These are phyloP conservation scores for Holocentrus rufus DNA, from an alignment of 2,797 vertebrate genomes.

Conservation along the genomic window DNA sequence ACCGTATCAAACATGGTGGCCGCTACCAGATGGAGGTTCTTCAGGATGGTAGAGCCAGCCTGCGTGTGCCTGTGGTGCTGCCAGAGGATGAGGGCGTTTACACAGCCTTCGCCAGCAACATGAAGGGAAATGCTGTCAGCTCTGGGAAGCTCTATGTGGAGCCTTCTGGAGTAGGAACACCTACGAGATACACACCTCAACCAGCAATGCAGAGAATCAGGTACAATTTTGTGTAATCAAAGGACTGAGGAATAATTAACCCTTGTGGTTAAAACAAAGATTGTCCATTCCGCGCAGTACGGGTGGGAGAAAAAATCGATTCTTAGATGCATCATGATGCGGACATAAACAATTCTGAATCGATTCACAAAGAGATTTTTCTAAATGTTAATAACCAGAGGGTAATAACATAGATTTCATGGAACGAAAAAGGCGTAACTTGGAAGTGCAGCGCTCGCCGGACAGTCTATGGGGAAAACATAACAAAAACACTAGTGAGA, in stretches of 20 bases:
- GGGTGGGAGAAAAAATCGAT: no score
- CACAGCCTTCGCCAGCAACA: slow-evolving; percentile 91
- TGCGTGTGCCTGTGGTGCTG: slow-evolving; percentile 89
- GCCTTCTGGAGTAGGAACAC: slow-evolving; percentile 84
- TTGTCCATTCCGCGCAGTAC: no score
- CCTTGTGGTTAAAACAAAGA: no score
- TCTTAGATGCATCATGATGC: no score
- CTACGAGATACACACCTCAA: slow-evolving; percentile 88
- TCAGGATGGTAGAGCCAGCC: slow-evolving; percentile 91
- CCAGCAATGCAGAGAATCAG: slow-evolving; percentile 90
- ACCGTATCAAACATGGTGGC: slow-evolving; percentile 87
- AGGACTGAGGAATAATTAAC: neutral
- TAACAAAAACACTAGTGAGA: no score
- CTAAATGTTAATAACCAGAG: no score
- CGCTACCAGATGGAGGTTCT: slow-evolving; percentile 91
- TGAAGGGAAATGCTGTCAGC: slow-evolving; percentile 94
- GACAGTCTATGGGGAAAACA: no score
- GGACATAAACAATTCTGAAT: no score
- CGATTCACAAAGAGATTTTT: no score
- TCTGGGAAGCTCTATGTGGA: slow-evolving; percentile 96
- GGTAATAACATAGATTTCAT: no score
- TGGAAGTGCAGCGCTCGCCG: no score
- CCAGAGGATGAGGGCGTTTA: slow-evolving; percentile 98
- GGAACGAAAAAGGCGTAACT: no score
- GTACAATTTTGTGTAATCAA: slow-evolving; percentile 67